Percentiles rank a stretch among this genome's conserved stretches.
Conservation (phyloP, 2,888 invertebrate genomes). For the Drosophila quinaria region DNA sequence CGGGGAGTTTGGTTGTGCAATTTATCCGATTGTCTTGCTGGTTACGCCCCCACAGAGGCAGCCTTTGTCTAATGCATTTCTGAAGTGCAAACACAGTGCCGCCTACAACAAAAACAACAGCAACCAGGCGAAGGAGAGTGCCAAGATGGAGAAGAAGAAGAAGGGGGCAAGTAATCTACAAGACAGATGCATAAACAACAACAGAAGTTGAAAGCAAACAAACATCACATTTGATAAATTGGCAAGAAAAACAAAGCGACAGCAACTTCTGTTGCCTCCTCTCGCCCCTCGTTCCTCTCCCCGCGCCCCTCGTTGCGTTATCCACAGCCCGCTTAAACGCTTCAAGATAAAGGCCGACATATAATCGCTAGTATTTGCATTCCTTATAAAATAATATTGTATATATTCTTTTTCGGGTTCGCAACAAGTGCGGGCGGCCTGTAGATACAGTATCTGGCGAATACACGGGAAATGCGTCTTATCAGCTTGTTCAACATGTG, state of each 20-base stretch:
- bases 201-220: constrained; percentile 40
- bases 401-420: constrained; percentile 30
- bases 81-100: constrained; percentile 45
- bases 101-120: constrained; percentile 18
- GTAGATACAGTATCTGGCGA: constrained; percentile 62
- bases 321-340: background rate
- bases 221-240: constrained; percentile 63
- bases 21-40: constrained; percentile 32
- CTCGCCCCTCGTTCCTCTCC: background rate
- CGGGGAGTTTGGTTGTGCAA: constrained; percentile 39
- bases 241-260: constrained; percentile 47
- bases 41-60: constrained; percentile 35
- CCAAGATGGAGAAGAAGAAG: background rate
- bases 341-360: constrained; percentile 44
- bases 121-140: background rate
- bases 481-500: constrained; percentile 53
- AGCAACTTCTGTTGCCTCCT: constrained; percentile 17
- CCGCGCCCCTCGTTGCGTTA: background rate
- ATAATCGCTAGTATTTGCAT: constrained; percentile 17
- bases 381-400: constrained; percentile 1
- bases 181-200: constrained; percentile 63
- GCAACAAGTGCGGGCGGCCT: constrained; percentile 55
- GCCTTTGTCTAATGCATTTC: constrained; percentile 51
- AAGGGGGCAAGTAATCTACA: constrained; percentile 44
- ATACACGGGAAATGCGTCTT: constrained; percentile 46